Evolutionary conservation across 92 coral and sea anemone genomes (phyloP).

Genomic region (Bergia sp.): DNA sequence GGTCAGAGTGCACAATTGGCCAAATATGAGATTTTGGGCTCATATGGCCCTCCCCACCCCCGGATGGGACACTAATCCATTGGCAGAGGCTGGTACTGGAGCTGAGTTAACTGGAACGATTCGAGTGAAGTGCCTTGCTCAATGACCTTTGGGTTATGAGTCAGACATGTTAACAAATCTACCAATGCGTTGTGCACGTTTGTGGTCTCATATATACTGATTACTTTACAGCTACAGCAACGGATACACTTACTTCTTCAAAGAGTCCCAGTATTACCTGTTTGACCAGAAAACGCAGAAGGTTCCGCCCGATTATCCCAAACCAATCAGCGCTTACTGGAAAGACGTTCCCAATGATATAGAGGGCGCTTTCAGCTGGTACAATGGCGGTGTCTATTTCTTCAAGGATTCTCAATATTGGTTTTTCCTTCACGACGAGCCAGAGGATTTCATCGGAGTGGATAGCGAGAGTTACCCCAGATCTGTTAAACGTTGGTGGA

Average conservation of each 20-base stretch:
- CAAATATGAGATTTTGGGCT: no score
- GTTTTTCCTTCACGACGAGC: constrained; percentile 63
- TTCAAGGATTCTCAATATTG: constrained; percentile 82
- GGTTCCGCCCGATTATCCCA: constrained; percentile 84
- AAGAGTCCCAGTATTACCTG: constrained; percentile 78
- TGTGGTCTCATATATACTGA: neutral
- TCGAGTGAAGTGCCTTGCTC: no score
- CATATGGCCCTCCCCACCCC: no score
- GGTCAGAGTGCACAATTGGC: no score
- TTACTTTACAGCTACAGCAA: constrained; percentile 70
- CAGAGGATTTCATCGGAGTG: constrained; percentile 50
- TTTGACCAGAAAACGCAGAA: constrained; percentile 59
- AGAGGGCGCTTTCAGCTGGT: constrained; percentile 88
- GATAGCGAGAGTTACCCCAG: constrained; percentile 64
- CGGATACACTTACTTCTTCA: constrained; percentile 93
- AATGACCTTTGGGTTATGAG: no score
- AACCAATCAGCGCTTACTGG: constrained; percentile 72
- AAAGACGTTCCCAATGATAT: constrained; percentile 74
- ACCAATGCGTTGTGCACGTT: no score
- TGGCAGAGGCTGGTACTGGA: no score
- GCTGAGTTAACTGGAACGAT: no score
- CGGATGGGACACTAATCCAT: no score
- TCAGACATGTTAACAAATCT: no score
- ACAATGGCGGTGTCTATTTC: constrained; percentile 89
- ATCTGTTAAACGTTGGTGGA: constrained; percentile 78